A percentile compares a stretch with the other conserved stretches of the same genome.
Conservation (phyloP, 2,797 vertebrate species). For the Sebastes trivittatus region DNA sequence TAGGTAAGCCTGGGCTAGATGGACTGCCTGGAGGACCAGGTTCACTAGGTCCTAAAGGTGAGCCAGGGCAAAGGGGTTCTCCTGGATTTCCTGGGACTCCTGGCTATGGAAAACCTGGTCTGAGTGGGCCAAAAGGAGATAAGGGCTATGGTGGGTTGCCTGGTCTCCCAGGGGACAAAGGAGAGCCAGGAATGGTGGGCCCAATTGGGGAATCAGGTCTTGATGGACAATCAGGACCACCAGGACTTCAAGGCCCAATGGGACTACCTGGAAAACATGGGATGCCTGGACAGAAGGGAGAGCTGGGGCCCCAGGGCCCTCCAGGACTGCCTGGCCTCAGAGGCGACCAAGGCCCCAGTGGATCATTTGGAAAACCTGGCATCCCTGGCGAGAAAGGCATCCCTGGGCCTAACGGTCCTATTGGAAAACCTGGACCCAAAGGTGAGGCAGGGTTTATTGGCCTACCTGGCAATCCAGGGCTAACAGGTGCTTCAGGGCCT, state of each 20-base stretch:
- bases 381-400: conserved; percentile 92
- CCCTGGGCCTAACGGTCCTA: conserved; percentile 87
- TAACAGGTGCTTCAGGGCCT: conserved; percentile 83
- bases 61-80: conserved; percentile 83
- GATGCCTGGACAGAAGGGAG: conserved; percentile 90
- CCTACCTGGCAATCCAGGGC: conserved; percentile 90
- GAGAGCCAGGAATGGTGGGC: conserved; percentile 89
- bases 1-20: conserved; percentile 87
- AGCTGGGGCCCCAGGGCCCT: conserved; percentile 88
- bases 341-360: conserved; percentile 91
- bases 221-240: conserved; percentile 86
- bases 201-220: conserved; percentile 87
- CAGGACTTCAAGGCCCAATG: conserved; percentile 92
- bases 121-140: conserved; percentile 91
- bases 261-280: conserved; percentile 96
- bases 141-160: conserved; percentile 87
- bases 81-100: conserved; percentile 90
- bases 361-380: conserved; percentile 90
- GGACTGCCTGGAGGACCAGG: conserved; percentile 90
- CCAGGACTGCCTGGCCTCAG: conserved; percentile 91
- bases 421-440: conserved; percentile 92
- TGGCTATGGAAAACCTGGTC: conserved; percentile 94
- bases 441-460: conserved; percentile 91
- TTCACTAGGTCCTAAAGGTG: conserved; percentile 86
- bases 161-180: conserved; percentile 90